Base-by-base conservation (phyloP, 2,797 vertebrate species). In the Chaetophractus vellerosus region DNA sequence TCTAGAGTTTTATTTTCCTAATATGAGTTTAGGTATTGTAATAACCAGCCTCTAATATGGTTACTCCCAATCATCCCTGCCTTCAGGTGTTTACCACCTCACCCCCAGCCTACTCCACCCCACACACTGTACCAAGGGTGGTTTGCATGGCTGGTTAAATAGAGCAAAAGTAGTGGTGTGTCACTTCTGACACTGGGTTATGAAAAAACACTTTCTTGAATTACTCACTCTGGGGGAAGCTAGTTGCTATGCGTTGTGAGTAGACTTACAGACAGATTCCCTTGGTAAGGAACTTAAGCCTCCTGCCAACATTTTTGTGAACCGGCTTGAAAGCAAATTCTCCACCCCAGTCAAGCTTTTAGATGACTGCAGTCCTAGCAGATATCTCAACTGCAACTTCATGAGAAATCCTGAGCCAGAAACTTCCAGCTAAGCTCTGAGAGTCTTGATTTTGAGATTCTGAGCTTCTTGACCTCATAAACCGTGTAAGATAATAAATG, bases 381-480 rank as follows among this genome's bases (percentile, higher is more conserved):
- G 41, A 63, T 66, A 78, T 16, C 59, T 81, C 69, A 19, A 36
- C 16, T 45, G 52, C 33, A 92, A 6, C 38, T 48, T 71, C 61
- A 4, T 41, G 59, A 76, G 38, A 61, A 74, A 71, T 16, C 3
- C 38, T 23, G 26, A 57, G 15, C 26, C 31, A 76, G 28, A 96
- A n/a, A 41, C 21, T 90, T 24, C 26, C 45, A 69, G 50, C 57
- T 45, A 55, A 61, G 6, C 45, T 55, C 63, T 81, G 28, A 88
- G 48, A 83, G 74, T 52, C 76, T 86, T 36, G 12, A 69, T 69
- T 31, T 12, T 74, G 57, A 71, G 52, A 33, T 52, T 81, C 80
- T 59, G 52, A 79, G 48, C 57, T 78, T 83, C 79, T 59, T 94
- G 75, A 84, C 33, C 57, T 83, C 75, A 88, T 66, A 80, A 93